phyloP scores from a whole-genome alignment of 2,113 vertebrate genomes.

The Anarhynchus alexandrinus region DNA sequence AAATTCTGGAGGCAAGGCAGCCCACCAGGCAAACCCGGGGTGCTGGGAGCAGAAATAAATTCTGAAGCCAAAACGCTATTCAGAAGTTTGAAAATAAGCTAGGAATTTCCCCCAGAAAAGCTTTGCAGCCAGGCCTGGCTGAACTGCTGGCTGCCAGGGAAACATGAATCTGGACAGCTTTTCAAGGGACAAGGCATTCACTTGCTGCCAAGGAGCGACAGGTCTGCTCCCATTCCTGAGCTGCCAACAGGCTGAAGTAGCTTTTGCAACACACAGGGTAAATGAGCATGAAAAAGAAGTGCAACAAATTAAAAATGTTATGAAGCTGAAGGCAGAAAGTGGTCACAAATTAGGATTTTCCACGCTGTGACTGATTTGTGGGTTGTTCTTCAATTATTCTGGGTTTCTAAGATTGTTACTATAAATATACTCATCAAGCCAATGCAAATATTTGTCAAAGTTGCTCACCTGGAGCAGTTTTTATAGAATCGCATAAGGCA shows the following conservation, averaged over 20 bases:
- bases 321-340: background rate
- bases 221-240: slow-evolving; percentile 13
- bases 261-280: background rate
- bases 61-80: background rate
- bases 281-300: slow-evolving; percentile 12
- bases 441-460: background rate
- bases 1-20: background rate
- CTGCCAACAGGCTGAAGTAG: background rate
- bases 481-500: background rate
- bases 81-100: background rate
- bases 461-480: background rate
- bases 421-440: background rate
- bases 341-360: background rate
- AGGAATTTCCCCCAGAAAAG: background rate
- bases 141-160: background rate
- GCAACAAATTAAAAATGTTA: background rate
- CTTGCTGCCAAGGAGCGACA: slow-evolving; percentile 36
- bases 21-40: background rate
- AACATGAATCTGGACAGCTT: background rate
- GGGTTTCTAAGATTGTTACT: background rate
- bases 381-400: background rate
- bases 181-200: background rate
- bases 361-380: background rate
- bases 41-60: background rate
- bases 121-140: background rate